Percentiles rank a stretch among this genome's conserved stretches.
phyloP scores from a whole-genome alignment of 2,113 vertebrate genomes.

The Clarias batrachus region DNA sequence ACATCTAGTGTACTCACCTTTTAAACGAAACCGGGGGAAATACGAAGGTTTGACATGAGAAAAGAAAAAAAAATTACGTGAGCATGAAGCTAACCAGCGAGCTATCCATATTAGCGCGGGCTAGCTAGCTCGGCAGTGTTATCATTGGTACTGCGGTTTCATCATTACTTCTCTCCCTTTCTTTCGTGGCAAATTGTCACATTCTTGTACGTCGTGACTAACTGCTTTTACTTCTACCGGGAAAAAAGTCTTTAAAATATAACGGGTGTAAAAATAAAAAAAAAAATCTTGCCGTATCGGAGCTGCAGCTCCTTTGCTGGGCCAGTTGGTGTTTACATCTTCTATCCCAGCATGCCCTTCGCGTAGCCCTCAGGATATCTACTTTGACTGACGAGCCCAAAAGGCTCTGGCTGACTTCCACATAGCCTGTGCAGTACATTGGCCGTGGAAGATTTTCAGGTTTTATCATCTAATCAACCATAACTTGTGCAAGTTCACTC shows the following conservation, averaged over 20 bases:
- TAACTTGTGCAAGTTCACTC: too few relatives aligned
- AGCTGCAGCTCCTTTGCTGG: slow-evolving; percentile 31
- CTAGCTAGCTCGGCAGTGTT: slow-evolving; percentile 31
- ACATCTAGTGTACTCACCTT: slow-evolving; percentile 37
- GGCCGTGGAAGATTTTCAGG: not conserved
- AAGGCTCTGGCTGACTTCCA: slow-evolving; percentile 1
- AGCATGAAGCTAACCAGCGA: slow-evolving; percentile 42
- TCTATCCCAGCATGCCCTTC: slow-evolving; percentile 56
- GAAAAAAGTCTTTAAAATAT: not conserved
- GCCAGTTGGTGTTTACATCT: slow-evolving; percentile 52
- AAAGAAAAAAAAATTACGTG: not conserved
- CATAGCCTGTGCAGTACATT: not conserved
- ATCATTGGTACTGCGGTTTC: slow-evolving; percentile 44
- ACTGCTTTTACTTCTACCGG: not conserved
- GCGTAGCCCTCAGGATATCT: slow-evolving; percentile 37
- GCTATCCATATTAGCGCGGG: slow-evolving; percentile 33
- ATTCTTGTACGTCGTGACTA: slow-evolving; percentile 21
- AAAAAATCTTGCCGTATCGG: slow-evolving; percentile 15
- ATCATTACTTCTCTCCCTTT: slow-evolving; percentile 43
- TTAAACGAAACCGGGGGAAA: slow-evolving; percentile 35
- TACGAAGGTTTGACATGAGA: slow-evolving; percentile 10
- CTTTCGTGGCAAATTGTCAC: not conserved
- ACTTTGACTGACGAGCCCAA: slow-evolving; percentile 37
- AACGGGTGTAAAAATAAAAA: slow-evolving; percentile 9
- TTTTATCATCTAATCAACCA: not conserved